A percentile compares a stretch with the other conserved stretches of the same genome.
Conservation (phyloP, 2,888 invertebrate genomes). For the Silvanus unidentatus region DNA sequence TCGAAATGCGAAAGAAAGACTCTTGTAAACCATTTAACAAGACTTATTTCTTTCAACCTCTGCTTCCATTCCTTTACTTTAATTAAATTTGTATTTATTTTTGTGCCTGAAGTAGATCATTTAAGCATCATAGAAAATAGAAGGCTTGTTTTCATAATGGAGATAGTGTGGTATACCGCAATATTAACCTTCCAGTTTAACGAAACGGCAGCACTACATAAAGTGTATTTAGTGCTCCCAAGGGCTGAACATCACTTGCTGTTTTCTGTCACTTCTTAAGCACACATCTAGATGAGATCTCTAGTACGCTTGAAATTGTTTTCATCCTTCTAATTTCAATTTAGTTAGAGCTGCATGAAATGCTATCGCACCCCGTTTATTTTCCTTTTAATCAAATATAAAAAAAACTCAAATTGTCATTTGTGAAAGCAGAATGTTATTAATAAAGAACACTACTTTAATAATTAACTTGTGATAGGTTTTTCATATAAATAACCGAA, state of each 20-base stretch:
- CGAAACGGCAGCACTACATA: too few species aligned
- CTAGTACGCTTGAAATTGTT: conserved; percentile 2
- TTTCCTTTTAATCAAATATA: too few species aligned
- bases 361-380: background rate
- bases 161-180: background rate
- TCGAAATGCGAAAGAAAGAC: too few species aligned
- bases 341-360: background rate
- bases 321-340: conserved; percentile 1
- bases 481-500: too few species aligned
- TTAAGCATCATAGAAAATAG: conserved; percentile 1
- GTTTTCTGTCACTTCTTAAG: conserved; percentile 1
- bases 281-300: conserved; percentile 3
- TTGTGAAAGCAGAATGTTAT: too few species aligned
- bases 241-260: background rate
- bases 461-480: too few species aligned
- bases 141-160: conserved; percentile 1
- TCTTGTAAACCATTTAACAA: too few species aligned
- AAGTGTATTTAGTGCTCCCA: too few species aligned
- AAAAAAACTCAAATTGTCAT: too few species aligned
- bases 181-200: background rate
- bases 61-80: background rate
- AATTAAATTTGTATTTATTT: conserved; percentile 3
- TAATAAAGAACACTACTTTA: too few species aligned
- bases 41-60: too few species aligned
- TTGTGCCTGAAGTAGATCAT: background rate